These are phyloP conservation scores for Malacoctenus gilli DNA, from an alignment of 2,797 vertebrate genomes.

Conservation along the genomic window DNA sequence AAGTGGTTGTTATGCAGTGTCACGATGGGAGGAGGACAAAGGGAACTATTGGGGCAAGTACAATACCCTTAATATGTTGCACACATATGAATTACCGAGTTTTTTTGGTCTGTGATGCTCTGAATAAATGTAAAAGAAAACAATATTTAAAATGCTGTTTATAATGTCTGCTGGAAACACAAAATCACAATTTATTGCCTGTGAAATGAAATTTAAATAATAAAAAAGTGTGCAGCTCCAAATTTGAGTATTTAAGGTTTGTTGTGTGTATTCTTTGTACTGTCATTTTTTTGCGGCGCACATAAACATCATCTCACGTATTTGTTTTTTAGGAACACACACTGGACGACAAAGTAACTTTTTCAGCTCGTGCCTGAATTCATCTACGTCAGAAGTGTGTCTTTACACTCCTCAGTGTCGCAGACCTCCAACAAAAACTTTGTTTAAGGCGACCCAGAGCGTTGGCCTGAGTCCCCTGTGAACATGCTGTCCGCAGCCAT, in stretches of 20 bases:
- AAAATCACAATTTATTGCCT: neutral
- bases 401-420: slow-evolving; percentile 9
- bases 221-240: slow-evolving; percentile 16
- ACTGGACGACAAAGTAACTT: slow-evolving; percentile 28
- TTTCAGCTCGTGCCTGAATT: slow-evolving; percentile 12
- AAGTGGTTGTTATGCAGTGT: slow-evolving; percentile 58
- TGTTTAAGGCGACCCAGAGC: no score
- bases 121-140: slow-evolving; percentile 24
- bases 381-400: slow-evolving; percentile 1
- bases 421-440: no score
- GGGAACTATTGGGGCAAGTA: slow-evolving; percentile 50
- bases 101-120: slow-evolving; percentile 21
- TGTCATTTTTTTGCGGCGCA: no score
- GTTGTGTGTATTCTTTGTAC: neutral
- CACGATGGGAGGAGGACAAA: slow-evolving; percentile 58
- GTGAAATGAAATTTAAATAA: slow-evolving; percentile 8
- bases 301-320: slow-evolving; percentile 4
- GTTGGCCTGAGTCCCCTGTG: no score
- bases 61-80: slow-evolving; percentile 35
- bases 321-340: slow-evolving; percentile 24
- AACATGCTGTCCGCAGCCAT: no score
- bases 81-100: slow-evolving; percentile 27
- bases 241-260: slow-evolving; percentile 5
- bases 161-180: slow-evolving; percentile 4
- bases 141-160: slow-evolving; percentile 25